Conservation (phyloP, 2,888 invertebrate genomes). For the Drosophila atripex region DNA sequence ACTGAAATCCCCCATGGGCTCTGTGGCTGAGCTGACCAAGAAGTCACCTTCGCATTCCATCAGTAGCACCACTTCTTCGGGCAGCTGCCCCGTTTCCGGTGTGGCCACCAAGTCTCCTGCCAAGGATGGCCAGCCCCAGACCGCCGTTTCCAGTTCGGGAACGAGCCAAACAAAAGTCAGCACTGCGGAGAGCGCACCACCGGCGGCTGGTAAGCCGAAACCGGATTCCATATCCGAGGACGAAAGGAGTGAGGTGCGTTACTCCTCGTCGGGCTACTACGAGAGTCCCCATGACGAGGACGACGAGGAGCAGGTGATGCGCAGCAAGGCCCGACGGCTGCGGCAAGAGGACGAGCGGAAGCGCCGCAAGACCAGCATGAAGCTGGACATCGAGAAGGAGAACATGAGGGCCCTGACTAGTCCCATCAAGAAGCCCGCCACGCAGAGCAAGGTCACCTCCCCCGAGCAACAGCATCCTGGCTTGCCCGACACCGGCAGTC, state of each 20-base stretch:
- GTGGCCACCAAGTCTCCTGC: slow-evolving; percentile 62
- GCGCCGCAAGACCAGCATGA: slow-evolving; percentile 90
- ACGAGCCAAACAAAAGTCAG: slow-evolving; percentile 41
- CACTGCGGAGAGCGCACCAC: slow-evolving; percentile 21
- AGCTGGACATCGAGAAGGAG: slow-evolving; percentile 88
- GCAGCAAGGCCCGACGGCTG: slow-evolving; percentile 74
- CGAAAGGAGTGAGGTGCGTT: slow-evolving; percentile 88
- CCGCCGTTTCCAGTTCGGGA: slow-evolving; percentile 45
- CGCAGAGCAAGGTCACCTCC: slow-evolving; percentile 56
- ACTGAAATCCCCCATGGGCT: slow-evolving; percentile 61
- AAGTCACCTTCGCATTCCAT: slow-evolving; percentile 85
- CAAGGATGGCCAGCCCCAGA: slow-evolving; percentile 59
- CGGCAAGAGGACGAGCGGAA: slow-evolving; percentile 90
- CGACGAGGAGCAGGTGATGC: slow-evolving; percentile 65
- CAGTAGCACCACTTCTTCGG: slow-evolving; percentile 86
- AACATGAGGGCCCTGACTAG: slow-evolving; percentile 85
- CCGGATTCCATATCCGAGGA: slow-evolving; percentile 88
- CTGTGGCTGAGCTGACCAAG: slow-evolving; percentile 58
- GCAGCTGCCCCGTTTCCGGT: slow-evolving; percentile 83
- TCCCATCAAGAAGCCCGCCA: slow-evolving; percentile 79
- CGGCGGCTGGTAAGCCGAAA: slow-evolving; percentile 78
- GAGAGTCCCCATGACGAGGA: slow-evolving; percentile 89
- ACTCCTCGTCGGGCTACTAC: slow-evolving; percentile 90
- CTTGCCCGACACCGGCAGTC: slow-evolving; percentile 78
- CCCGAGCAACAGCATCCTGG: slow-evolving; percentile 74